Evolutionary conservation across 2,888 invertebrate species (phyloP).

Genomic region (Strigamia maritima): DNA sequence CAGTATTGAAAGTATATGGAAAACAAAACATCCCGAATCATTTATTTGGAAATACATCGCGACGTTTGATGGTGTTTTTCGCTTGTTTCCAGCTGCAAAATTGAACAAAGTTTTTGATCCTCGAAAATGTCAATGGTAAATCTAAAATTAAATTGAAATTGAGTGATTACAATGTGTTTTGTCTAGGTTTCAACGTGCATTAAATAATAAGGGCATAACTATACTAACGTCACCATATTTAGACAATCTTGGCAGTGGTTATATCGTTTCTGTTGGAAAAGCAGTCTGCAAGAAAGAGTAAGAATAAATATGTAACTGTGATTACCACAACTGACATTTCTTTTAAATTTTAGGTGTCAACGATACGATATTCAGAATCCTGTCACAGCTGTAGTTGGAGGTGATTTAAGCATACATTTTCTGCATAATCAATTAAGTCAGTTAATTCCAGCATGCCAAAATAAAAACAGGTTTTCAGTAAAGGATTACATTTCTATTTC

Average conservation of each 20-base stretch:
- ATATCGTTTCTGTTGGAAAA: not conserved
- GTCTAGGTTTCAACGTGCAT: slow-evolving; percentile 20
- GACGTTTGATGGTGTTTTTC: slow-evolving; percentile 20
- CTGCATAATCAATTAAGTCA: not conserved
- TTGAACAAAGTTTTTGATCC: slow-evolving; percentile 26
- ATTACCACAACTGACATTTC: not conserved
- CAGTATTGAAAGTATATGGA: not conserved
- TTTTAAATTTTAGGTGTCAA: not conserved
- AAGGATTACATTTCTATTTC: not conserved
- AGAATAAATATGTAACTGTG: not conserved
- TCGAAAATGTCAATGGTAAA: not conserved
- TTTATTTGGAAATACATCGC: slow-evolving; percentile 30
- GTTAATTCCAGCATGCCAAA: not conserved
- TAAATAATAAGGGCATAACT: slow-evolving; percentile 20
- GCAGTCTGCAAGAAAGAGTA: slow-evolving; percentile 17
- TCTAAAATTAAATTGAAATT: too few species aligned
- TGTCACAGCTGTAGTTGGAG: not conserved
- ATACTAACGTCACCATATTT: slow-evolving; percentile 14
- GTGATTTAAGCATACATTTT: slow-evolving; percentile 1
- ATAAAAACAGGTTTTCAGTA: slow-evolving; percentile 1
- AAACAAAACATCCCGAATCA: not conserved
- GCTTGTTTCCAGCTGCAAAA: not conserved
- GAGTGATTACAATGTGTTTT: too few species aligned
- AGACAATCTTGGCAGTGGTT: slow-evolving; percentile 19
- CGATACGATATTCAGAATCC: not conserved